These are phyloP conservation scores for Colossoma macropomum DNA, from an alignment of 2,113 vertebrate genomes.

Conservation along the genomic window DNA sequence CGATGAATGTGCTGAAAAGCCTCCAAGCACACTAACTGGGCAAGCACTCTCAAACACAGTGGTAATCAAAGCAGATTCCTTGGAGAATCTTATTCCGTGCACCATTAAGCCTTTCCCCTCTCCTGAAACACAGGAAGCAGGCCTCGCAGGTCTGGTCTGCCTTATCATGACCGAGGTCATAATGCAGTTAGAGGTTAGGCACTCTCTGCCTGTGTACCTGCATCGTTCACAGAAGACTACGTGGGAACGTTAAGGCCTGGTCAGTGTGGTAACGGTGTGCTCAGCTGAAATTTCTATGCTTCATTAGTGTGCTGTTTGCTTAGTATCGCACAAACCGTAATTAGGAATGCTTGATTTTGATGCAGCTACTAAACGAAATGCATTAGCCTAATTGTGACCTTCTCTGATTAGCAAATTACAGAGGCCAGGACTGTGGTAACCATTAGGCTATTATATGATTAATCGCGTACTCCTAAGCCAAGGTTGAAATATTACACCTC, in stretches of 20 bases:
- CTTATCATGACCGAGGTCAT: background rate
- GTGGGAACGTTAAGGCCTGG: background rate
- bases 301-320: constrained; percentile 13
- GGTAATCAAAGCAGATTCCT: background rate
- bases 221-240: background rate
- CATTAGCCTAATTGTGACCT: constrained; percentile 45
- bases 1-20: background rate
- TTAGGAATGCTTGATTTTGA: constrained; percentile 32
- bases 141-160: background rate
- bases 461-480: background rate
- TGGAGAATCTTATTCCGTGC: background rate
- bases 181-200: background rate
- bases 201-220: background rate
- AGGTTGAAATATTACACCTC: background rate
- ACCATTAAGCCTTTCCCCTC: background rate
- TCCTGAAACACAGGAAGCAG: background rate
- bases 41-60: background rate
- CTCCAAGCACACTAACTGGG: background rate
- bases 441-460: constrained; percentile 28
- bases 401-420: constrained; percentile 41
- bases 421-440: constrained; percentile 8
- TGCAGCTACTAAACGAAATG: constrained; percentile 37
- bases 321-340: constrained; percentile 9
- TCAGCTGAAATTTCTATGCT: constrained; percentile 14
- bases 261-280: background rate